phyloP scores from a whole-genome alignment of 2,888 invertebrate species.

The Andrena dorsata region DNA sequence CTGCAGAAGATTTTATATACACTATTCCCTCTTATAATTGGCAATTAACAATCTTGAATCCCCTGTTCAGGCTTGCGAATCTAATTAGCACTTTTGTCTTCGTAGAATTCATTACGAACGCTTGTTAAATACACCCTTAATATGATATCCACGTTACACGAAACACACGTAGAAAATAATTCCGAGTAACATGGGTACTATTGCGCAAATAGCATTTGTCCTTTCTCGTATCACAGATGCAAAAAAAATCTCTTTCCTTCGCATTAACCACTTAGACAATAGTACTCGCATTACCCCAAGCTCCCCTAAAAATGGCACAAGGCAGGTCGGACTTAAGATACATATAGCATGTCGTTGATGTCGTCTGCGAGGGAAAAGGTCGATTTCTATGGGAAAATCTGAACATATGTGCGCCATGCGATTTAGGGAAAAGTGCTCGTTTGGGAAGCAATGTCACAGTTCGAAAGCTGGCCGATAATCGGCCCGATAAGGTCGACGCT shows the following conservation, averaged over 20 bases:
- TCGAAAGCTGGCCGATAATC: constrained; percentile 52
- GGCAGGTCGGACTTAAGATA: background rate
- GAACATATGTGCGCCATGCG: background rate
- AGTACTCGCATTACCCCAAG: background rate
- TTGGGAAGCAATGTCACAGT: constrained; percentile 21
- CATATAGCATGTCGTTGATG: constrained; percentile 1
- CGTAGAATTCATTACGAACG: too few relatives aligned
- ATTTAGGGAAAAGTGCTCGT: constrained; percentile 37
- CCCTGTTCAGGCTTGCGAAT: too few relatives aligned
- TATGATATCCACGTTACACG: too few relatives aligned
- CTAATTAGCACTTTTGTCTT: too few relatives aligned
- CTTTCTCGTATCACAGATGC: too few relatives aligned
- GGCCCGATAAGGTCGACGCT: constrained; percentile 51
- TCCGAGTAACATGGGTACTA: too few relatives aligned
- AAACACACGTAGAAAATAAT: too few relatives aligned
- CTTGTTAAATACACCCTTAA: too few relatives aligned
- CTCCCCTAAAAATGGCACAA: background rate
- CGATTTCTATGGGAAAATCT: background rate
- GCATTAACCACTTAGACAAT: background rate
- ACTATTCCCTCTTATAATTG: too few relatives aligned
- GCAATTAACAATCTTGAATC: too few relatives aligned
- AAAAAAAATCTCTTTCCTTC: background rate
- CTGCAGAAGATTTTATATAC: too few relatives aligned
- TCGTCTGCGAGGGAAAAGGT: background rate
- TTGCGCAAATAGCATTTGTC: too few relatives aligned